phyloP scores from a whole-genome alignment of 30 jellyfish, hydroid and myxozoan genomes.

The Rhopilema esculentum region DNA sequence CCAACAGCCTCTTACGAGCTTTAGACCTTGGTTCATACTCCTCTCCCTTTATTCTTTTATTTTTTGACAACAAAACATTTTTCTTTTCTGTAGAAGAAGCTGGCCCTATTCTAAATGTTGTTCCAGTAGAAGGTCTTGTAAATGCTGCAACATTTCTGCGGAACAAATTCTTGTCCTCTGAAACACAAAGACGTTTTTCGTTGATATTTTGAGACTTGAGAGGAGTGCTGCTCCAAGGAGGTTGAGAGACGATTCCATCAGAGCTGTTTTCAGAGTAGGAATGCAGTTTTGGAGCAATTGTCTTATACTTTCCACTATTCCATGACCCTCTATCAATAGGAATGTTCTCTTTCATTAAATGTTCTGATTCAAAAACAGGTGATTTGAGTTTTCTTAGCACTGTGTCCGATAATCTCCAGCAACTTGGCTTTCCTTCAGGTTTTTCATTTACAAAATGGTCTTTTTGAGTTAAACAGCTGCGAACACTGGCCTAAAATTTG shows the following conservation, averaged over 20 bases:
- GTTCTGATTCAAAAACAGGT: neutral
- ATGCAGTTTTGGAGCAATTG: conserved; percentile 31
- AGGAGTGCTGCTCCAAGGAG: neutral
- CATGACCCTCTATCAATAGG: conserved; percentile 1
- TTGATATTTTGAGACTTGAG: neutral
- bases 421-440: neutral
- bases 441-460: conserved; percentile 13
- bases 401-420: conserved; percentile 15
- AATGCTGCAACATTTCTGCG: no score
- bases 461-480: conserved; percentile 47
- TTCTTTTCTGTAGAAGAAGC: neutral
- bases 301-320: conserved; percentile 16
- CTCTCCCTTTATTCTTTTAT: neutral
- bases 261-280: neutral
- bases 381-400: conserved; percentile 15
- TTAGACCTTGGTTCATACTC: neutral
- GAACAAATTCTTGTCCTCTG: conserved; percentile 13
- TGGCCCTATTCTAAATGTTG: no score
- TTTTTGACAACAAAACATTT: neutral
- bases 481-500: conserved; percentile 27
- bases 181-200: neutral
- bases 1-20: neutral
- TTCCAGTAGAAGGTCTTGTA: no score
- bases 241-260: neutral
- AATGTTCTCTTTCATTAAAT: neutral